phyloP scores from a whole-genome alignment of 1,140 invertebrate species.

The Rhopalosiphum maidis region DNA sequence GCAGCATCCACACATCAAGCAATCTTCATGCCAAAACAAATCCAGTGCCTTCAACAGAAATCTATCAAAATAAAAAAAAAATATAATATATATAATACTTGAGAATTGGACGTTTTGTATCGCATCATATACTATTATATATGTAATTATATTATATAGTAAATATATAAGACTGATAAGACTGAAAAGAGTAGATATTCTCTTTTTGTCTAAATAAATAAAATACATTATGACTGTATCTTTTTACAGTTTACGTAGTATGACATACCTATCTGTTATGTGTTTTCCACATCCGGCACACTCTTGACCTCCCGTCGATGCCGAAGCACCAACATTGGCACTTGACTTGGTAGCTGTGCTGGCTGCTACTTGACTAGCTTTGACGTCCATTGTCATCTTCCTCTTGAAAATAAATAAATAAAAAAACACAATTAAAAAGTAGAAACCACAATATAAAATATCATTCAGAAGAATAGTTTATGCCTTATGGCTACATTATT shows the following conservation, averaged over 20 bases:
- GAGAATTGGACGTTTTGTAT: not conserved
- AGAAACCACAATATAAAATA: not conserved
- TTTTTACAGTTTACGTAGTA: not conserved
- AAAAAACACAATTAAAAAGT: not conserved
- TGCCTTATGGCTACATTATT: not conserved
- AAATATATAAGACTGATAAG: too few relatives aligned
- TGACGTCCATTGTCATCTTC: slow-evolving; percentile 67
- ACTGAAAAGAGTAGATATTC: not conserved
- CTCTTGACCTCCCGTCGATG: slow-evolving; percentile 68
- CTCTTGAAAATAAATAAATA: not conserved
- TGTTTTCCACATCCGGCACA: slow-evolving; percentile 87
- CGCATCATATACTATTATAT: not conserved
- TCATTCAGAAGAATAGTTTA: not conserved
- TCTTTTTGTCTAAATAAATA: not conserved
- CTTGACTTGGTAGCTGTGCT: slow-evolving; percentile 63
- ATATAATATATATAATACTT: not conserved
- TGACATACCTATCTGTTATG: slow-evolving; percentile 76
- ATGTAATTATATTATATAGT: not conserved
- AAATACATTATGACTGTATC: not conserved
- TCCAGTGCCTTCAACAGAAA: slow-evolving; percentile 82
- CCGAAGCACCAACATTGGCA: slow-evolving; percentile 61
- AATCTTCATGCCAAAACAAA: slow-evolving; percentile 93
- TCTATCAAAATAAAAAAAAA: slow-evolving; percentile 61
- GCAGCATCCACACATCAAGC: slow-evolving; percentile 91
- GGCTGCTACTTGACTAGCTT: slow-evolving; percentile 62